Conservation (phyloP, 2,113 vertebrate genomes). For the Datnioides undecimradiatus region DNA sequence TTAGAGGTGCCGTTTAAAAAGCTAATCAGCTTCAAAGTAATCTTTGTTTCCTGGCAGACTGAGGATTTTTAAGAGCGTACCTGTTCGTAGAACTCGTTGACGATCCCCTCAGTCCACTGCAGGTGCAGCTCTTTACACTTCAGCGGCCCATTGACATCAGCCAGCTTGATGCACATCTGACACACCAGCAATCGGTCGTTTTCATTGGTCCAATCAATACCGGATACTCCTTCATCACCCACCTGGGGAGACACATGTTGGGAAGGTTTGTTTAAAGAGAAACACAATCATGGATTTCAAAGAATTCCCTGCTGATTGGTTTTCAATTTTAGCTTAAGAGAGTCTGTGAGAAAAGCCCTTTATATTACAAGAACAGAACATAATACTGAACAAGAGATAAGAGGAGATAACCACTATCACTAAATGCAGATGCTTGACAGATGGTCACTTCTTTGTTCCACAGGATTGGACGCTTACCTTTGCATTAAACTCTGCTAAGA, state of each 20-base stretch:
- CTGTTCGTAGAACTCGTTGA: constrained; percentile 99
- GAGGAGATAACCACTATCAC: not conserved
- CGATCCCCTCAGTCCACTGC: constrained; percentile 97
- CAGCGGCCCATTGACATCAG: constrained; percentile 96
- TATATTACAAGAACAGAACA: not conserved
- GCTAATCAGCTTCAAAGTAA: not conserved
- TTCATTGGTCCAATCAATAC: constrained; percentile 97
- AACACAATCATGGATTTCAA: constrained; percentile 8
- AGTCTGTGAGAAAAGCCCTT: not conserved
- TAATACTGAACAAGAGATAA: not conserved
- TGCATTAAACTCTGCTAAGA: constrained; percentile 95
- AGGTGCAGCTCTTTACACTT: constrained; percentile 96
- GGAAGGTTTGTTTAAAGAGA: not conserved
- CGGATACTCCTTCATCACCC: constrained; percentile 90
- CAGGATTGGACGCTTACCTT: constrained; percentile 86
- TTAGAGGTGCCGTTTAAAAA: not conserved
- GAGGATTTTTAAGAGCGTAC: constrained; percentile 72
- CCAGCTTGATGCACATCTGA: constrained; percentile 99
- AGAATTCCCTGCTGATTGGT: not conserved
- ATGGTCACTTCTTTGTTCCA: not conserved
- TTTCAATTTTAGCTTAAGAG: not conserved
- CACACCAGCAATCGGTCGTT: constrained; percentile 96
- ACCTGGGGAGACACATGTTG: constrained; percentile 86
- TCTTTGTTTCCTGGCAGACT: not conserved
- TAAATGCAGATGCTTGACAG: not conserved